phyloP scores from a whole-genome alignment of 2,888 invertebrate genomes.

The Amphipoea lucens region DNA sequence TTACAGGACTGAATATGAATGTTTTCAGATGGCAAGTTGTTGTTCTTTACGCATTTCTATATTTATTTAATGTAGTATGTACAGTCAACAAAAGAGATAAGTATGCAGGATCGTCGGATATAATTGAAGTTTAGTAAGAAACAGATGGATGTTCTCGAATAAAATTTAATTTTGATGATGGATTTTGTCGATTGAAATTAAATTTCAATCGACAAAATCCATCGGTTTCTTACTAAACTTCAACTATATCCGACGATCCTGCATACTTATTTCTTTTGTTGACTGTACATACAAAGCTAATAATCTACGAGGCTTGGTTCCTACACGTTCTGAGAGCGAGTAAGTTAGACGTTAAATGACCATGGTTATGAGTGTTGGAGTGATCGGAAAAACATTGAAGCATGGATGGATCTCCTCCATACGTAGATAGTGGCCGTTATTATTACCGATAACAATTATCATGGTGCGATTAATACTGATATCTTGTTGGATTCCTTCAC shows the following conservation, averaged over 20 bases:
- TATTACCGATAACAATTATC: slow-evolving; percentile 87
- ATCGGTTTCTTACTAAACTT: no score
- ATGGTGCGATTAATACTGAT: slow-evolving; percentile 80
- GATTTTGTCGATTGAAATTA: no score
- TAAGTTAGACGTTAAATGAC: slow-evolving; percentile 10
- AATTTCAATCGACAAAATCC: no score
- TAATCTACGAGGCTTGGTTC: background rate
- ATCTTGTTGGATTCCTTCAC: slow-evolving; percentile 76
- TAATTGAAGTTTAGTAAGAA: no score
- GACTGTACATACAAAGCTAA: no score
- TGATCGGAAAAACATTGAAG: slow-evolving; percentile 52
- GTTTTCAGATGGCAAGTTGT: background rate
- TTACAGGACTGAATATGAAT: background rate
- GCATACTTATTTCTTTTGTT: no score
- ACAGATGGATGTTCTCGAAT: no score
- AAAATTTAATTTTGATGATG: no score
- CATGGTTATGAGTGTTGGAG: slow-evolving; percentile 10
- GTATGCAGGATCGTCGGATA: no score
- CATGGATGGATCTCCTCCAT: slow-evolving; percentile 52
- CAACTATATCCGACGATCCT: no score
- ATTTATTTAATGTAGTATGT: background rate
- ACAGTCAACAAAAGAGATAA: no score
- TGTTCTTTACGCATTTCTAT: slow-evolving; percentile 15
- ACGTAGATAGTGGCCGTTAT: slow-evolving; percentile 74
- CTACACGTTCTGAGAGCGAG: background rate